Percentiles rank a stretch among this genome's conserved stretches.
These are phyloP conservation scores for Drosophila hydei DNA, from an alignment of 1,140 invertebrate species.

Conservation along the genomic window DNA sequence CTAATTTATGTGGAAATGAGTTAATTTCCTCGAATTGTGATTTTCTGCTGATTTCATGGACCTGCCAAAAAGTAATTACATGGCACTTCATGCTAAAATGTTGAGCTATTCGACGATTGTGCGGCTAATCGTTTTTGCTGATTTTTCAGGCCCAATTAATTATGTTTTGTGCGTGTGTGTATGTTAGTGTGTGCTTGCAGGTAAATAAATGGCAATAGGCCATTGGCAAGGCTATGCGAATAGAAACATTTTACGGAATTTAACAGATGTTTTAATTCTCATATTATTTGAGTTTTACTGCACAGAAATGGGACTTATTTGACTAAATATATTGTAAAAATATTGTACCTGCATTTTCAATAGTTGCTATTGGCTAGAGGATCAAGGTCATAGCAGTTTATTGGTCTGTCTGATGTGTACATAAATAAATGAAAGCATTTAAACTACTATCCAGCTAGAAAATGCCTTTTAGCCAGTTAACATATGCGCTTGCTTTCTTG, in stretches of 20 bases:
- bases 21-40: constrained; percentile 80
- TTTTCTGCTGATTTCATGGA: constrained; percentile 79
- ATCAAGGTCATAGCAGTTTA: too few relatives aligned
- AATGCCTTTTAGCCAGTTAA: too few relatives aligned
- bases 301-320: too few relatives aligned
- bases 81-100: constrained; percentile 53
- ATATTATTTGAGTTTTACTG: too few relatives aligned
- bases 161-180: constrained; percentile 32
- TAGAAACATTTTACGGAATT: not conserved
- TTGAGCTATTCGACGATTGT: constrained; percentile 32
- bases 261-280: too few relatives aligned
- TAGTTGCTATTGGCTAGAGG: too few relatives aligned
- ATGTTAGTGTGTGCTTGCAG: constrained; percentile 18
- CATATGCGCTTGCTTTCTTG: too few relatives aligned
- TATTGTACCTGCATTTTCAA: too few relatives aligned
- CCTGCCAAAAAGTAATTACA: constrained; percentile 65
- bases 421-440: too few relatives aligned
- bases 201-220: constrained; percentile 22
- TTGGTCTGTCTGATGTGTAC: too few relatives aligned
- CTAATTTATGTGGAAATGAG: constrained; percentile 82
- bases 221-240: not conserved
- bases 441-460: too few relatives aligned
- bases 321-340: too few relatives aligned
- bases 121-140: constrained; percentile 33
- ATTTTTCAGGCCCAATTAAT: constrained; percentile 70